phyloP scores from a whole-genome alignment of 2,113 vertebrate genomes.

The Trachemys scripta region DNA sequence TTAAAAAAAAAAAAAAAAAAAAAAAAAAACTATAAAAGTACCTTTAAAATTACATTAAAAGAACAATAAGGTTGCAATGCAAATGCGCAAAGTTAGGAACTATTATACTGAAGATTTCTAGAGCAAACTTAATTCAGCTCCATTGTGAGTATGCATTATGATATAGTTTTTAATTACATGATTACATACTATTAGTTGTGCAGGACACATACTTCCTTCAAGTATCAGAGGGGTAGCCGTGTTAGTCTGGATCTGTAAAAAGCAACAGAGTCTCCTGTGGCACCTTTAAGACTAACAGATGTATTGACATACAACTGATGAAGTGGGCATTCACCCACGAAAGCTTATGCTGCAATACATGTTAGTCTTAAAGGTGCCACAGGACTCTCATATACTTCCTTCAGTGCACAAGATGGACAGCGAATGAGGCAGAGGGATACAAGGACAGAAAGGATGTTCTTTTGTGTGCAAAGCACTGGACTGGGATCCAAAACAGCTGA shows the following conservation, averaged over 20 bases:
- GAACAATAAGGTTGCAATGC: background rate
- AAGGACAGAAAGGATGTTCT: background rate
- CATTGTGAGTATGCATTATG: rapidly evolving
- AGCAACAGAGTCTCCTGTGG: too few relatives aligned
- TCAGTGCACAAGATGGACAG: background rate
- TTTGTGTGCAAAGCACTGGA: background rate
- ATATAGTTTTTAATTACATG: background rate
- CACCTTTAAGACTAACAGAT: too few relatives aligned
- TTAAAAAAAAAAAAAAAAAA: background rate
- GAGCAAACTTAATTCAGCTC: background rate
- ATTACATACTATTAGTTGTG: background rate
- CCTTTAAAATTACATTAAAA: background rate
- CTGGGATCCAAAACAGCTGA: background rate
- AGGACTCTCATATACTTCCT: background rate
- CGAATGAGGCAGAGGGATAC: background rate
- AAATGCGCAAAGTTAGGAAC: too few relatives aligned
- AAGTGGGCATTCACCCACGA: too few relatives aligned
- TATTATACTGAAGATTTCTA: background rate
- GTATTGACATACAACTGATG: too few relatives aligned
- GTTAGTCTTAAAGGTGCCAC: too few relatives aligned
- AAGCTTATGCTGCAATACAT: too few relatives aligned
- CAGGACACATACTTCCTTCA: background rate
- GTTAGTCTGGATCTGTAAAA: too few relatives aligned
- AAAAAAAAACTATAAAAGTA: background rate
- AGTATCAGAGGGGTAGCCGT: too few relatives aligned